A percentile compares a stretch with the other conserved stretches of the same genome.
These are phyloP conservation scores for Labeo rohita DNA, from an alignment of 2,113 vertebrate genomes.

Conservation along the genomic window DNA sequence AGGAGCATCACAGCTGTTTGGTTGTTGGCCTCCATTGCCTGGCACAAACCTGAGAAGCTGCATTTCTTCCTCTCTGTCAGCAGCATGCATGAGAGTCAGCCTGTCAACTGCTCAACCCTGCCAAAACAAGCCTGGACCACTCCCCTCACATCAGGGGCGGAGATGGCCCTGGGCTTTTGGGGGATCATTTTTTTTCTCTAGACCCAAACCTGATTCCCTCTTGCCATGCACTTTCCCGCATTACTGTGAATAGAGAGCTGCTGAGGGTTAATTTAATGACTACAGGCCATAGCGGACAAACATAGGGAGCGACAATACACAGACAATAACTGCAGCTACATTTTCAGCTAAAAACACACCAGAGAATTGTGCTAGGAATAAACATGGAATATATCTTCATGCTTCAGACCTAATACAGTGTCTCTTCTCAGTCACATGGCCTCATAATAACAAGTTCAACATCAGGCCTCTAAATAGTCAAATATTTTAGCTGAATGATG, in stretches of 20 bases:
- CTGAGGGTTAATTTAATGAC: too few relatives aligned
- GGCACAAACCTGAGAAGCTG: conserved; percentile 61
- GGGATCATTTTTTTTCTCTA: neutral
- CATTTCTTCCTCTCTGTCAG: conserved; percentile 55
- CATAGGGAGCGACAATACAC: neutral
- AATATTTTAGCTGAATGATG: too few relatives aligned
- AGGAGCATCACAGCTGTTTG: conserved; percentile 77
- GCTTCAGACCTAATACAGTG: neutral
- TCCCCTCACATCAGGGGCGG: conserved; percentile 21
- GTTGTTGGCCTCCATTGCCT: conserved; percentile 67
- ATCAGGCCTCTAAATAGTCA: too few relatives aligned
- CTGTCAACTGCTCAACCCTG: conserved; percentile 62
- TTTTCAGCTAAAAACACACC: neutral
- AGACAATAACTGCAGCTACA: neutral
- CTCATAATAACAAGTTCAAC: neutral
- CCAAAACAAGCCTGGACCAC: conserved; percentile 64
- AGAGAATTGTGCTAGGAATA: neutral
- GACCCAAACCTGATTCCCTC: neutral
- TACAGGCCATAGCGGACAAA: neutral
- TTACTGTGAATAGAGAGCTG: neutral
- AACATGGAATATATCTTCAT: neutral
- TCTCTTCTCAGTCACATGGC: neutral
- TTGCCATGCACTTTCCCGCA: neutral
- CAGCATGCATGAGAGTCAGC: conserved; percentile 60
- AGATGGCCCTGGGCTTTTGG: conserved; percentile 18